Base-by-base conservation (phyloP, 1,140 invertebrate genomes). In the Campoletis sonorensis region DNA sequence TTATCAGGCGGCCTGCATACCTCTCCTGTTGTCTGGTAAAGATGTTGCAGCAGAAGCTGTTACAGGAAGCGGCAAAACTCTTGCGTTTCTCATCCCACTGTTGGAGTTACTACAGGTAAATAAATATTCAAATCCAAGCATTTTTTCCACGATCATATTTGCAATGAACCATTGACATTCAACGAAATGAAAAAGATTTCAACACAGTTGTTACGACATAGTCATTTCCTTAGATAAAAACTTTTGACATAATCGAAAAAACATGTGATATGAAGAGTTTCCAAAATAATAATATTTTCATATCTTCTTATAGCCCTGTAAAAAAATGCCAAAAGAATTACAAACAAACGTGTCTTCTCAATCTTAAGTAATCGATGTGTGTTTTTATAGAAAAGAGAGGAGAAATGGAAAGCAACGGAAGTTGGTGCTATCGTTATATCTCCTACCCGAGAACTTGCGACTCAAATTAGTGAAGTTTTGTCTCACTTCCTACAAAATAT, bases 1-100 rank as follows among this genome's bases (percentile, higher is more conserved):
- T n/a, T 54, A 54, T 18, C 93, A 98, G 94, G 96, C 96, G 26
- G 96, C 97, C 4, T 96, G 96, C 82, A 99, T 99, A 87, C 98
- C 98, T n/a, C 90, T 98, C 64, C 93, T 99, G 78, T 87, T 99
- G 23, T 95, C 94, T 40, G 96, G 97, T 80, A 99, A 99, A 93
- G 98, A 99, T 94, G 97, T 99, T n/a, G 97, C 96, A 5, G 98
- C 96, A 8, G 98, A 99, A 92, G 98, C 98, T 37, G 97, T 99
- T 0, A 99, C 98, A 26, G 98, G 98, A 4, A 99, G 98, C 88
- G 98, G 98, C 0, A 99, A 99, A 93, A 99, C 98, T 0, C 89
- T 99, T 67, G 97, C 98, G 0, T 99, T 99, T 93, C 90, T 99
- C 13, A 95, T 99, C 64, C 98, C 98, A 0, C 88, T 98, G 81